A percentile compares a stretch with the other conserved stretches of the same genome.
phyloP scores from a whole-genome alignment of 2,797 vertebrate genomes.

The Streptopelia turtur region DNA sequence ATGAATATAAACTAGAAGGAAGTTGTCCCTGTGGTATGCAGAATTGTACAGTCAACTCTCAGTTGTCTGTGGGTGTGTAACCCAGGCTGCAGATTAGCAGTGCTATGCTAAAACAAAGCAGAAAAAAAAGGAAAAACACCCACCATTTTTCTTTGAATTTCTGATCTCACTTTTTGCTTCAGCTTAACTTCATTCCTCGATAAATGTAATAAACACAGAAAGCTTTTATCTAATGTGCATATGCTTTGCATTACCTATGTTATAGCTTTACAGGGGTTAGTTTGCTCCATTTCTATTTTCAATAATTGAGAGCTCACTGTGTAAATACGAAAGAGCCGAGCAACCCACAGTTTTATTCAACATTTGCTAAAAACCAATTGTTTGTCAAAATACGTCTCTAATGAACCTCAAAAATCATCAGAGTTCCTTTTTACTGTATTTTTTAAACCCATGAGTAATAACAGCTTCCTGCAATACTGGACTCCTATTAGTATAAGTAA shows the following conservation, averaged over 20 bases:
- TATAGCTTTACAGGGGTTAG: background rate
- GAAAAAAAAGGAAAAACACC: constrained; percentile 51
- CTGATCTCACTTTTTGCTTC: constrained; percentile 39
- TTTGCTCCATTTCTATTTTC: background rate
- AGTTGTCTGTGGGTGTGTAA: constrained; percentile 61
- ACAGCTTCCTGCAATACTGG: background rate
- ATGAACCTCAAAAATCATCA: constrained; percentile 26
- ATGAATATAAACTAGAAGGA: constrained; percentile 53
- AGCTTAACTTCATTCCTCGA: background rate
- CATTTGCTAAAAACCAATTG: background rate
- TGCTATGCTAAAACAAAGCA: constrained; percentile 61
- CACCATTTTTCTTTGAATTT: constrained; percentile 58
- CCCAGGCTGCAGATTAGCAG: constrained; percentile 66
- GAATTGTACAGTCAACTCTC: constrained; percentile 43
- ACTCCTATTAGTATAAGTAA: constrained; percentile 44
- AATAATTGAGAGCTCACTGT: background rate
- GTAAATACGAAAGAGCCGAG: background rate
- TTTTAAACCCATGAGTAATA: background rate
- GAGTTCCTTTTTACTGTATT: background rate
- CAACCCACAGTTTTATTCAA: background rate
- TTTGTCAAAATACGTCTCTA: constrained; percentile 15
- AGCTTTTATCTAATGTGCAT: background rate
- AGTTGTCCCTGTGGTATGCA: constrained; percentile 23
- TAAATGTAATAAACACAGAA: background rate
- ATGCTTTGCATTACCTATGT: background rate